Conservation (phyloP, 92 coral and sea anemone genomes). For the Epizoanthus fatuus region DNA sequence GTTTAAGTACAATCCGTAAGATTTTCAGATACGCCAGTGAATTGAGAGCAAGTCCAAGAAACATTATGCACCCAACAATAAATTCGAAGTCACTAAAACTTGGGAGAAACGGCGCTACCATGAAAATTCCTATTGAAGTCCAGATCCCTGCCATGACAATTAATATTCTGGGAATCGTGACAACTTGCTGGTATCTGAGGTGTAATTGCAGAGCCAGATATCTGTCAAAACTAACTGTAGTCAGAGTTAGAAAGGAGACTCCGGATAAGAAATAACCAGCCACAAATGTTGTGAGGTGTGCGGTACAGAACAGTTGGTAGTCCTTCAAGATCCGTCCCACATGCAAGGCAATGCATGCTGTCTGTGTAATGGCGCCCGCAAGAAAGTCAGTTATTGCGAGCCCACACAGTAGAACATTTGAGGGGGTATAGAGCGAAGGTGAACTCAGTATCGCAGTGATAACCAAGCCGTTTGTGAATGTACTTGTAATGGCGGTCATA, state of each 20-base stretch:
- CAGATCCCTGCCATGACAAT: not conserved
- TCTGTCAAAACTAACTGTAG: slow-evolving; percentile 18
- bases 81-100: slow-evolving; percentile 22
- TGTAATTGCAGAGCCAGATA: not conserved
- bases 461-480: not conserved
- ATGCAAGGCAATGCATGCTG: not conserved
- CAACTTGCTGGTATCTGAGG: not conserved
- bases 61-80: not conserved
- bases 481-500: not conserved
- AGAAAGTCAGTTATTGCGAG: slow-evolving; percentile 11
- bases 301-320: not conserved
- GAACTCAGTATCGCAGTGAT: not conserved
- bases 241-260: slow-evolving; percentile 4
- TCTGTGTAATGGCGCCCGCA: not conserved
- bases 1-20: slow-evolving; percentile 12
- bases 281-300: not conserved
- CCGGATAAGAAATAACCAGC: slow-evolving; percentile 2
- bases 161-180: slow-evolving; percentile 9
- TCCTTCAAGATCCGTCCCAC: not conserved
- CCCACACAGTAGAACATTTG: slow-evolving; percentile 5
- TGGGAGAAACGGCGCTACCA: slow-evolving; percentile 24
- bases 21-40: not conserved
- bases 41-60: slow-evolving; percentile 3
- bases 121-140: not conserved
- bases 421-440: slow-evolving; percentile 11